These are phyloP conservation scores for Paracentrotus lividus DNA, from an alignment of 53 echinoderm and acorn worm species.

Conservation along the genomic window DNA sequence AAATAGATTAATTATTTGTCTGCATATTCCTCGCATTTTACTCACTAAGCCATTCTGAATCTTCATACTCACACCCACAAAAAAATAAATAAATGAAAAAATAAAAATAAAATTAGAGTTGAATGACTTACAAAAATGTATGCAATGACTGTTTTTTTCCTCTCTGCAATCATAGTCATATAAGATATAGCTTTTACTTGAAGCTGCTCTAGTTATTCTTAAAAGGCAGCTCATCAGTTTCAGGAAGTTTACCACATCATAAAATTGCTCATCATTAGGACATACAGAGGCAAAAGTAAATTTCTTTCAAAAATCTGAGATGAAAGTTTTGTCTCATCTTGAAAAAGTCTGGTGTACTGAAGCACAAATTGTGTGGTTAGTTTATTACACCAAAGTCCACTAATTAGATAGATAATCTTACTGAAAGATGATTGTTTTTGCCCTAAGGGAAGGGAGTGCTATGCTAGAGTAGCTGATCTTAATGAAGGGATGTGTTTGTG, in stretches of 20 bases:
- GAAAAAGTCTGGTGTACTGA: neutral
- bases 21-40: neutral
- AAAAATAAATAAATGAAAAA: too few relatives aligned
- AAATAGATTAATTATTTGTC: neutral
- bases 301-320: neutral
- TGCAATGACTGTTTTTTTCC: neutral
- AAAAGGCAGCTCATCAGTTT: neutral
- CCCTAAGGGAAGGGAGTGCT: neutral
- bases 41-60: neutral
- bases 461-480: neutral
- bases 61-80: neutral
- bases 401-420: neutral
- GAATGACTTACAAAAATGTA: neutral
- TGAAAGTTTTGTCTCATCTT: neutral
- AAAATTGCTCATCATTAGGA: neutral
- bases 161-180: neutral
- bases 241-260: neutral
- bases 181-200: neutral
- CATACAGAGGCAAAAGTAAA: neutral
- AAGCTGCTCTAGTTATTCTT: neutral
- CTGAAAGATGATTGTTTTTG: neutral
- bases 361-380: constrained; percentile 6
- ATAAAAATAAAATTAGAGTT: constrained; percentile 12
- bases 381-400: constrained; percentile 18
- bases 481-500: constrained; percentile 4